Percentiles rank a stretch among this genome's conserved stretches.
phyloP scores from a whole-genome alignment of 2,113 vertebrate species.

The Lagopus leucura region DNA sequence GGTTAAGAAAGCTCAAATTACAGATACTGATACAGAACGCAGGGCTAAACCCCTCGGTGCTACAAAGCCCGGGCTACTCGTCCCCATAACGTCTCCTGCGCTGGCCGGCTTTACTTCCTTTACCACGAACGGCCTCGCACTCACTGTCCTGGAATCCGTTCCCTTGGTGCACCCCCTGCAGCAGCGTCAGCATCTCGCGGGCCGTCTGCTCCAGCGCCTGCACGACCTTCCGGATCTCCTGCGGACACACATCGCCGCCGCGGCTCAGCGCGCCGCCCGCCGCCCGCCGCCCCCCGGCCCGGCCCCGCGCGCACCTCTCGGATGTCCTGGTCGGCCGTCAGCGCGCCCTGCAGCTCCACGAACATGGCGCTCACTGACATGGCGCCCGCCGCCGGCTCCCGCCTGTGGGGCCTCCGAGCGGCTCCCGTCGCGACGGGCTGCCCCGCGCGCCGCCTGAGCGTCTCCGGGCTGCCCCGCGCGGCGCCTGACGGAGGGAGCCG shows the following conservation, averaged over 20 bases:
- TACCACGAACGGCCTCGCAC: conserved; percentile 21
- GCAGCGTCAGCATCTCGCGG: conserved; percentile 93
- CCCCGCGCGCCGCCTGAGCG: background rate
- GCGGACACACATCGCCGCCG: background rate
- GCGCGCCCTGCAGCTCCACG: conserved; percentile 87
- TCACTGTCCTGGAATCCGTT: conserved; percentile 94
- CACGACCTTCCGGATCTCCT: conserved; percentile 97
- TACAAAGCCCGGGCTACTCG: background rate
- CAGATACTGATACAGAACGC: background rate
- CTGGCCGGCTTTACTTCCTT: background rate
- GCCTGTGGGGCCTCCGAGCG: background rate
- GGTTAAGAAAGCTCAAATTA: background rate
- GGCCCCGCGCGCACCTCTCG: conserved; percentile 82
- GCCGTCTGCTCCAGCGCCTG: conserved; percentile 94
- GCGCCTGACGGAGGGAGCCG: background rate
- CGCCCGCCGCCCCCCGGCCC: accelerated
- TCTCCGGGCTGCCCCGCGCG: background rate
- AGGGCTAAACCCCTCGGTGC: background rate
- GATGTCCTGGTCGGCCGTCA: conserved; percentile 93
- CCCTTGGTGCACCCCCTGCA: conserved; percentile 96
- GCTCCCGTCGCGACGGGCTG: background rate
- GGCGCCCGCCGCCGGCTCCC: background rate
- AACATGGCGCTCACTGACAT: conserved; percentile 97
- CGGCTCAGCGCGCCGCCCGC: background rate
- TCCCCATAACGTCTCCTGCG: background rate